Percentiles rank a stretch among this genome's conserved stretches.
Conservation (phyloP, 2,888 invertebrate genomes). For the Cosmia pyralina region DNA sequence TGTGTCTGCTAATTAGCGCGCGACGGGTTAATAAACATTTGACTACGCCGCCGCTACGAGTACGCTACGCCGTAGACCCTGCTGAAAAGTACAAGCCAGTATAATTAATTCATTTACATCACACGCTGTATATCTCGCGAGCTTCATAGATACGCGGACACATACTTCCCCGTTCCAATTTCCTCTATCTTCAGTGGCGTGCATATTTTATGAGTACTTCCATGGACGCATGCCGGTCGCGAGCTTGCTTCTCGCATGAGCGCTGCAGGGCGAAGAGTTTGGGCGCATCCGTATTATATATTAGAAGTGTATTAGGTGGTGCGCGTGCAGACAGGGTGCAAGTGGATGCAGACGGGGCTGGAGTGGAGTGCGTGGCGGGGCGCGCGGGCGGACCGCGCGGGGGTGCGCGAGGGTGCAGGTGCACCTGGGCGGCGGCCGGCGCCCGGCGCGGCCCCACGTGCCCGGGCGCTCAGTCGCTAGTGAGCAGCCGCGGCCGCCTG, state of each 20-base stretch:
- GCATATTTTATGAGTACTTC: constrained; percentile 62
- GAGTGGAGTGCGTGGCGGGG: constrained; percentile 51
- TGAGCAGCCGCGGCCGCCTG: constrained; percentile 73
- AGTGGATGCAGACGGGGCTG: constrained; percentile 63
- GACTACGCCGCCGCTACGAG: constrained; percentile 47
- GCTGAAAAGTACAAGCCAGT: constrained; percentile 55
- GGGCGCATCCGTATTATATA: constrained; percentile 37
- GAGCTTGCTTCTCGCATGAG: constrained; percentile 22
- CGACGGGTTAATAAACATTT: constrained; percentile 55
- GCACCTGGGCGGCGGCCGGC: constrained; percentile 87
- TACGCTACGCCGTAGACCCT: constrained; percentile 59
- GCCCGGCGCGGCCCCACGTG: constrained; percentile 82
- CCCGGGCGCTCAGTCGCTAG: constrained; percentile 83
- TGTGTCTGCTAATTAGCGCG: no score
- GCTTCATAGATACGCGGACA: constrained; percentile 46
- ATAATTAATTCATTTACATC: constrained; percentile 65
- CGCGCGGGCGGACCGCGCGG: constrained; percentile 73
- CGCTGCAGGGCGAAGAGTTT: constrained; percentile 16
- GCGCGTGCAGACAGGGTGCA: constrained; percentile 66
- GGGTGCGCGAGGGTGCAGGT: constrained; percentile 77
- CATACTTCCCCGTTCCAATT: constrained; percentile 55
- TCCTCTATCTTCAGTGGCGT: constrained; percentile 55
- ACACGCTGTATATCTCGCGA: constrained; percentile 49
- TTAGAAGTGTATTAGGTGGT: constrained; percentile 47
- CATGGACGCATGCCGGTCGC: constrained; percentile 26